Evolutionary conservation across 2,113 vertebrate species (phyloP).

Genomic region (Pitta sordida): DNA sequence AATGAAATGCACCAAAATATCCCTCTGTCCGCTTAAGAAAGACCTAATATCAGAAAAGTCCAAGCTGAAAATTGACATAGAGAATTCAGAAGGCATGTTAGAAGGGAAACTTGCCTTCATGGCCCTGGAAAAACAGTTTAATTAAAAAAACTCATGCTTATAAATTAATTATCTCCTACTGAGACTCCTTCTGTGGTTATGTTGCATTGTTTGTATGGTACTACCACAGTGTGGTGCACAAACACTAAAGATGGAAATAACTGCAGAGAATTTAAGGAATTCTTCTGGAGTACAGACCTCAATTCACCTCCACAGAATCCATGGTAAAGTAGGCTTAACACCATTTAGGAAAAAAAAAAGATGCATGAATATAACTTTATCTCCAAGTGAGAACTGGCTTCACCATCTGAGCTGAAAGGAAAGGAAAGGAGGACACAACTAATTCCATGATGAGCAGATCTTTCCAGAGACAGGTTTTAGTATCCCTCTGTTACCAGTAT

Average conservation of each 20-base stretch:
- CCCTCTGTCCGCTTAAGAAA: not conserved
- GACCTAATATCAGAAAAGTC: not conserved
- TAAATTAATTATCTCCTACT: not conserved
- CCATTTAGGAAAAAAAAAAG: rapidly evolving
- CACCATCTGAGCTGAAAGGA: not conserved
- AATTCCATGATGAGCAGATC: not conserved
- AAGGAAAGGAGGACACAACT: not conserved
- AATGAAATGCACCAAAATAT: not conserved
- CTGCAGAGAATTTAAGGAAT: not conserved
- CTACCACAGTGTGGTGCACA: slow-evolving; percentile 12
- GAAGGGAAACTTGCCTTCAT: not conserved
- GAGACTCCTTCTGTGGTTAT: not conserved
- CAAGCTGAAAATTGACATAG: not conserved
- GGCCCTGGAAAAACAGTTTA: not conserved
- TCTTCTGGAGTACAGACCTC: not conserved
- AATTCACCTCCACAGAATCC: not conserved
- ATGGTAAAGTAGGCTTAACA: not conserved
- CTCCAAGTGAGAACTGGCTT: not conserved
- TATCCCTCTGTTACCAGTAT: not conserved
- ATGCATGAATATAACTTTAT: not conserved
- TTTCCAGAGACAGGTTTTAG: not conserved
- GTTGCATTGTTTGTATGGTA: not conserved
- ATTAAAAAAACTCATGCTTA: not conserved
- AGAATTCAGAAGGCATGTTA: not conserved
- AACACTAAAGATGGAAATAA: not conserved